Evolutionary conservation across 2,113 vertebrate species (phyloP).

Genomic region (Neolamprologus ventralis): DNA sequence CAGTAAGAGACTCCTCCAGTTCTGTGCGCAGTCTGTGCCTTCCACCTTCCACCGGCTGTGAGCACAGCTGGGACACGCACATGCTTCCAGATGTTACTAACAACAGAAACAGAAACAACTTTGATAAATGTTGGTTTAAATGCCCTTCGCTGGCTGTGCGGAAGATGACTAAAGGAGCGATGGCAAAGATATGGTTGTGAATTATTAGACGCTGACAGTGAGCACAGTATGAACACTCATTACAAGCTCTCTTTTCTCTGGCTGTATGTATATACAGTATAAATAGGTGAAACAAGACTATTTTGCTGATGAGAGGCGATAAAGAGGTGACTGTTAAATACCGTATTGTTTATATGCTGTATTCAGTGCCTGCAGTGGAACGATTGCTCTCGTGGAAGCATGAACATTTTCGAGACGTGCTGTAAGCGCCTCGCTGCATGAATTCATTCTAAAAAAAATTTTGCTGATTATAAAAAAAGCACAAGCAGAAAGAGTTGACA

Average conservation of each 20-base stretch:
- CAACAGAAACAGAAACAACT: neutral
- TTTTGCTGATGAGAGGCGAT: neutral
- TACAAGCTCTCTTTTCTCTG: neutral
- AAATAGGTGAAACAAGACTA: neutral
- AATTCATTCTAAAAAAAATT: neutral
- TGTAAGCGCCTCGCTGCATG: neutral
- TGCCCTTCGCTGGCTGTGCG: constrained; percentile 9
- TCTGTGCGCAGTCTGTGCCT: constrained; percentile 65
- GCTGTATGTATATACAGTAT: neutral
- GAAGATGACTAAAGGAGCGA: neutral
- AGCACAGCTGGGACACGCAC: constrained; percentile 15
- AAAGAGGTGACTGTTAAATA: neutral
- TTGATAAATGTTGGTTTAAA: neutral
- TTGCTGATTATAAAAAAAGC: neutral
- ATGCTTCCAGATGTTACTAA: constrained; percentile 11
- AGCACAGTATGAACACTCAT: neutral
- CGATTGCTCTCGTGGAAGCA: neutral
- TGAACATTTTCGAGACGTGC: neutral
- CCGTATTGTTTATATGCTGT: neutral
- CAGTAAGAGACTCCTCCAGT: constrained; percentile 78
- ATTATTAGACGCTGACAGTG: neutral
- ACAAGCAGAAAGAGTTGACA: constrained; percentile 5
- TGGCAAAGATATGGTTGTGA: neutral
- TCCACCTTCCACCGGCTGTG: constrained; percentile 72
- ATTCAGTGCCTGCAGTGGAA: neutral